phyloP scores from a whole-genome alignment of 1,140 invertebrate species.

The Zaprionus taronus region DNA sequence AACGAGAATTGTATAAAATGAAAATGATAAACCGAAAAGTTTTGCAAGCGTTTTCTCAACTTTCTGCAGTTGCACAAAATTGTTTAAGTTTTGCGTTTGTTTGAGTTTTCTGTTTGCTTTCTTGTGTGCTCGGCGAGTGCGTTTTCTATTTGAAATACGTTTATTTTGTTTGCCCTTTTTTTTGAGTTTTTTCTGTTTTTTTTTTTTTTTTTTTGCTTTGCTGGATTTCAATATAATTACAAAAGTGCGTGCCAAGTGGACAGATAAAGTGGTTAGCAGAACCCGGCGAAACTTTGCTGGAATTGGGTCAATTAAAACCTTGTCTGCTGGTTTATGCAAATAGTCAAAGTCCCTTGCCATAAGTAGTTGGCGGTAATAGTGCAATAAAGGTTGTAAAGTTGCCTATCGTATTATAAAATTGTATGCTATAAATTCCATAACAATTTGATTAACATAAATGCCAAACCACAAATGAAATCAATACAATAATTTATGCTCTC shows the following conservation, averaged over 20 bases:
- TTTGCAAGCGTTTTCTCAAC: constrained; percentile 49
- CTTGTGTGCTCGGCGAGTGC: constrained; percentile 20
- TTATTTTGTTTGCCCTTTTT: constrained; percentile 16
- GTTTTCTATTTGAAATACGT: constrained; percentile 31
- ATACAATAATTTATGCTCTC: not conserved
- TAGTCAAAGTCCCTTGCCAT: not conserved
- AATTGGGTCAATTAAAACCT: constrained; percentile 49
- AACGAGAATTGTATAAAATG: constrained; percentile 14
- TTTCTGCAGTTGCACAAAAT: constrained; percentile 56
- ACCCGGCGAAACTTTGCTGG: not conserved
- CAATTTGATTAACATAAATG: constrained; percentile 1
- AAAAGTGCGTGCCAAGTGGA: constrained; percentile 47
- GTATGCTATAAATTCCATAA: not conserved
- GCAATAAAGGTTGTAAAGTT: not conserved
- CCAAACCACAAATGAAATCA: constrained; percentile 11
- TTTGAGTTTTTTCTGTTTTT: too few species aligned
- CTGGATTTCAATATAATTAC: constrained; percentile 35
- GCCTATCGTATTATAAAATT: not conserved
- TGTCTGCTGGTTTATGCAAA: constrained; percentile 15
- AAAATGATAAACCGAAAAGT: constrained; percentile 56
- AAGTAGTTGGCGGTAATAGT: constrained; percentile 13
- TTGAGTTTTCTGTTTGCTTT: constrained; percentile 48
- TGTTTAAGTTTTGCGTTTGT: constrained; percentile 52
- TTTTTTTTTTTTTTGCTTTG: not conserved
- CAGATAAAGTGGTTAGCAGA: constrained; percentile 36